Conservation (phyloP, 1,140 invertebrate genomes). For the Dufourea novaeangliae region DNA sequence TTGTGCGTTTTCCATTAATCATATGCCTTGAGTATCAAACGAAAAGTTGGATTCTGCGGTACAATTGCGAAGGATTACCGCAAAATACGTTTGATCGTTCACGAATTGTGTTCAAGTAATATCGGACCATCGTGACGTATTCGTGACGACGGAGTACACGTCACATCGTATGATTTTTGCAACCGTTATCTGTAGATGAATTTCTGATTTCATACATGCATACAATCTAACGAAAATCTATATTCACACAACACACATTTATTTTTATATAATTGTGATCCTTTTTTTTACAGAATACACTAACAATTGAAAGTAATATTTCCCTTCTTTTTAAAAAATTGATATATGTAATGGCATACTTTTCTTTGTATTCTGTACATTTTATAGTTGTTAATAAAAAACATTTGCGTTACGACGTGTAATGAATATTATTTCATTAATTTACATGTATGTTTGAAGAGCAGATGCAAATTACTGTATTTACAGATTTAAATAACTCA, state of each 20-base stretch:
- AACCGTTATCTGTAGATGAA: neutral
- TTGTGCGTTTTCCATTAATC: neutral
- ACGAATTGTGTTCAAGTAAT: conserved; percentile 7
- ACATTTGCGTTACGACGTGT: no score
- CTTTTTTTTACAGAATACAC: neutral
- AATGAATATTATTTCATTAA: conserved; percentile 6
- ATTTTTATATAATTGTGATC: neutral
- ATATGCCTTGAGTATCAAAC: neutral
- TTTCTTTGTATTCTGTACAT: no score
- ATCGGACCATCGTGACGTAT: neutral
- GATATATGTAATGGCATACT: no score
- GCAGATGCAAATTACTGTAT: neutral
- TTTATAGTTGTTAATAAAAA: no score
- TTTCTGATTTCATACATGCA: neutral
- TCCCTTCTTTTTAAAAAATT: no score
- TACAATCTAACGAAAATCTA: neutral
- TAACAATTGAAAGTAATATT: no score
- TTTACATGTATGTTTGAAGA: neutral
- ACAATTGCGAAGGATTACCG: neutral
- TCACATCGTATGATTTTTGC: conserved; percentile 36
- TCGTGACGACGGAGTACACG: no score
- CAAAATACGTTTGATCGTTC: neutral
- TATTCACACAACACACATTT: neutral
- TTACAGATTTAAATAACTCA: neutral
- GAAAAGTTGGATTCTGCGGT: neutral